These are phyloP conservation scores for Parazoanthus darwini DNA, from an alignment of 92 coral and sea anemone species.

Conservation along the genomic window DNA sequence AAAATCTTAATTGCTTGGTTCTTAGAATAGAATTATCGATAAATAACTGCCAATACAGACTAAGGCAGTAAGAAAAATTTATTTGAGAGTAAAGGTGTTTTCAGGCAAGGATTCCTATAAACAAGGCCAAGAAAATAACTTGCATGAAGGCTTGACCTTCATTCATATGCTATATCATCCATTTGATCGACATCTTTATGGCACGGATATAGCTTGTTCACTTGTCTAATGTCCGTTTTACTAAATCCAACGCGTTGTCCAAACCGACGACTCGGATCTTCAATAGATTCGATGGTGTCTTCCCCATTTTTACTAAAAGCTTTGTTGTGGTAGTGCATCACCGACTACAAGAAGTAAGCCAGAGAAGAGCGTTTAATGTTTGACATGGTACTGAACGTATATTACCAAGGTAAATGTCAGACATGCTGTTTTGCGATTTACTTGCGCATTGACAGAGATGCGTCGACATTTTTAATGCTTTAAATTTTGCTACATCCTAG, in stretches of 20 bases:
- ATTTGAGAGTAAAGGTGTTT: background rate
- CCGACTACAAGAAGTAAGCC: slow-evolving; percentile 64
- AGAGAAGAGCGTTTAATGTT: background rate
- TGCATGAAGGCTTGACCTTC: background rate
- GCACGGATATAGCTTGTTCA: slow-evolving; percentile 72
- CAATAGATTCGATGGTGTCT: slow-evolving; percentile 60
- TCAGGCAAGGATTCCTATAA: background rate
- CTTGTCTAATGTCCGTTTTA: slow-evolving; percentile 70
- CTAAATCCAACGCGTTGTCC: slow-evolving; percentile 90
- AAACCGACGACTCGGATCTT: slow-evolving; percentile 69
- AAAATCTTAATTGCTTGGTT: too few species aligned
- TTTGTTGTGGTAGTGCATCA: slow-evolving; percentile 88
- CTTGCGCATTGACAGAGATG: too few species aligned
- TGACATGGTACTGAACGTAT: background rate
- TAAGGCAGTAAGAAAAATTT: too few species aligned
- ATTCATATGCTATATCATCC: slow-evolving; percentile 46
- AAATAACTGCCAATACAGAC: background rate
- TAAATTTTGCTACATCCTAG: too few species aligned
- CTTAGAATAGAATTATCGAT: background rate
- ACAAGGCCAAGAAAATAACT: too few species aligned
- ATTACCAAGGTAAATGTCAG: too few species aligned
- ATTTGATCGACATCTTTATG: slow-evolving; percentile 23
- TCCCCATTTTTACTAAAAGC: slow-evolving; percentile 73
- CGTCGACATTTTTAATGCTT: too few species aligned
- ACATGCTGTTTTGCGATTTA: too few species aligned